These are phyloP conservation scores for Drosophila malerkotliana DNA, from an alignment of 1,140 invertebrate genomes.

Conservation along the genomic window DNA sequence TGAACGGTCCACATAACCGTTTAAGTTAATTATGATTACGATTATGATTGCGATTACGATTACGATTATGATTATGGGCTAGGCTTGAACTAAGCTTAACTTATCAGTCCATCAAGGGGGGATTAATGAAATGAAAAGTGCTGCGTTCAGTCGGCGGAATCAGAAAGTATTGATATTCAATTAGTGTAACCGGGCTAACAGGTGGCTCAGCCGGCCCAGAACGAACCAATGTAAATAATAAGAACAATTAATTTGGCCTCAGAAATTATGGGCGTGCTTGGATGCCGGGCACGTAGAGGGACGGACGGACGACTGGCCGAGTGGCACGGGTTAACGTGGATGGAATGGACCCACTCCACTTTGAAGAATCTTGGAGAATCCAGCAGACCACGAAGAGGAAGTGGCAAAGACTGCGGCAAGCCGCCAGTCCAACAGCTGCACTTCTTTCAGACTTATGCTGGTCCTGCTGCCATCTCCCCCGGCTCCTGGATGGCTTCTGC, in stretches of 20 bases:
- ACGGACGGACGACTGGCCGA: conserved; percentile 8
- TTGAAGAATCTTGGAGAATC: conserved; percentile 15
- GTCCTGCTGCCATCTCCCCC: conserved; percentile 16
- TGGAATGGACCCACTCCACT: conserved; percentile 21
- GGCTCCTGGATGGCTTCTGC: conserved; percentile 14
- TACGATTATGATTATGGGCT: conserved; percentile 25
- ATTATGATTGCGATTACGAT: conserved; percentile 30
- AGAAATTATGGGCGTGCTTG: conserved; percentile 40
- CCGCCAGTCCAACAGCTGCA: conserved; percentile 67
- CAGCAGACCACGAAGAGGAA: conserved; percentile 80
- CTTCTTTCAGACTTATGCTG: conserved; percentile 58
- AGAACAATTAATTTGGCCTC: conserved; percentile 76
- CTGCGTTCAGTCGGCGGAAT: conserved; percentile 55
- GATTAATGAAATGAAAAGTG: conserved; percentile 63
- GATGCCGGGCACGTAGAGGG: conserved; percentile 35
- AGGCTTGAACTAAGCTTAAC: conserved; percentile 21
- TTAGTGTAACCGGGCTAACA: conserved; percentile 50
- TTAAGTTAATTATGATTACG: conserved; percentile 74
- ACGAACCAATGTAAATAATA: conserved; percentile 61
- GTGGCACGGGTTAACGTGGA: conserved; percentile 61
- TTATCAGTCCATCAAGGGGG: conserved; percentile 48
- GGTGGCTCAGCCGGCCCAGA: conserved; percentile 1
- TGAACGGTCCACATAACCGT: conserved; percentile 42
- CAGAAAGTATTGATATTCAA: conserved; percentile 73
- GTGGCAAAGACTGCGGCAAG: conserved; percentile 79